Conservation (phyloP, 2,113 vertebrate genomes). For the Athene cunicularia region DNA sequence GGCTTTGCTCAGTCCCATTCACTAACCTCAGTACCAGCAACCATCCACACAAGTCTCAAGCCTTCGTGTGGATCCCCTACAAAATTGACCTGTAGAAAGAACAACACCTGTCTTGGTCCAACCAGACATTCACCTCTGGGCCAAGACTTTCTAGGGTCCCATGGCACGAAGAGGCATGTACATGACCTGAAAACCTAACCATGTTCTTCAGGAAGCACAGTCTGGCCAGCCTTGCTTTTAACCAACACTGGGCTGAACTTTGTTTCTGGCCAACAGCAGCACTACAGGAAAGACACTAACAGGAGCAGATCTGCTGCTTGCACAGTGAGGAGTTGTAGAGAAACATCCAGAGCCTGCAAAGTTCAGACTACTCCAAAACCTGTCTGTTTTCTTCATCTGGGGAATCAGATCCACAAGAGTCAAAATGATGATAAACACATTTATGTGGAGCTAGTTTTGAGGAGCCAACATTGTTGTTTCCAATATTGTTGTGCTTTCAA, state of each 20-base stretch:
- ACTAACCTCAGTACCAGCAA: background rate
- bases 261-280: background rate
- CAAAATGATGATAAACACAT: background rate
- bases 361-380: background rate
- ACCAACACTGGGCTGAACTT: background rate
- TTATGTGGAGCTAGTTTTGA: background rate
- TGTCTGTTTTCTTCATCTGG: background rate
- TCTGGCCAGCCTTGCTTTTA: background rate
- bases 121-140: background rate
- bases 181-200: background rate
- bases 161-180: background rate
- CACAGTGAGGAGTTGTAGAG: background rate
- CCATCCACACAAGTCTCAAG: background rate
- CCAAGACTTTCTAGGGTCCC: background rate
- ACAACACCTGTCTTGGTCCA: fast-evolving
- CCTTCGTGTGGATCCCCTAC: fast-evolving
- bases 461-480: background rate
- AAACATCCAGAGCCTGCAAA: background rate
- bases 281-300: background rate
- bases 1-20: background rate
- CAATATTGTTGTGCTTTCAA: background rate
- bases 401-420: background rate
- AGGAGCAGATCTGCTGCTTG: background rate
- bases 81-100: background rate
- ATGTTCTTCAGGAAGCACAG: background rate